A percentile compares a stretch with the other conserved stretches of the same genome.
Evolutionary conservation across 2,888 invertebrate genomes (phyloP).

Genomic region (Hirtodrosophila confusa): DNA sequence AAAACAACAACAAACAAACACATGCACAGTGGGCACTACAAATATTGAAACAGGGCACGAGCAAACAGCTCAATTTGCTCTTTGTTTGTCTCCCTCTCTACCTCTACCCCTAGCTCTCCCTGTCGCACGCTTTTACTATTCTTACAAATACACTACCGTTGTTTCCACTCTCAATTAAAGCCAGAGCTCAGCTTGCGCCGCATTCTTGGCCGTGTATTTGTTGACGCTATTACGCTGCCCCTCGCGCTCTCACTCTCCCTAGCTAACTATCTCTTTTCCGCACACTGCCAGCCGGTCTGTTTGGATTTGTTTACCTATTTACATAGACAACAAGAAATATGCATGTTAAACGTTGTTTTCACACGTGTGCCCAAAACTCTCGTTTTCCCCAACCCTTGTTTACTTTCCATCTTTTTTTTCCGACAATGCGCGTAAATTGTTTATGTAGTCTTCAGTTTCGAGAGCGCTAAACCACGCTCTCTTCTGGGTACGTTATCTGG

Average conservation of each 20-base stretch:
- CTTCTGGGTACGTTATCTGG: too few relatives aligned
- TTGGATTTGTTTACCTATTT: slow-evolving; percentile 70
- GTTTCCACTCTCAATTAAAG: slow-evolving; percentile 64
- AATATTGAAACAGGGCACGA: slow-evolving; percentile 44
- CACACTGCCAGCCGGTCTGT: slow-evolving; percentile 1
- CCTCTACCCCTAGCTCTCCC: neutral
- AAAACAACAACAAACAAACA: slow-evolving; percentile 35
- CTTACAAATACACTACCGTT: slow-evolving; percentile 24
- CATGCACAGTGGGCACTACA: slow-evolving; percentile 47
- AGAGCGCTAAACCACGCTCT: slow-evolving; percentile 6
- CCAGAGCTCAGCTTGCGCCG: slow-evolving; percentile 16
- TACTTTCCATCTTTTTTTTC: slow-evolving; percentile 45
- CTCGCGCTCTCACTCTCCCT: slow-evolving; percentile 18
- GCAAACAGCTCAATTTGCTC: slow-evolving; percentile 47
- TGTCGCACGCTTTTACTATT: slow-evolving; percentile 27
- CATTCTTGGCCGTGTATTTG: slow-evolving; percentile 47
- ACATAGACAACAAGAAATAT: slow-evolving; percentile 67
- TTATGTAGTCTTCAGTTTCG: slow-evolving; percentile 44
- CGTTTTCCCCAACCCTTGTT: slow-evolving; percentile 31
- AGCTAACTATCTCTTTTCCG: neutral
- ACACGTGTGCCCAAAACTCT: slow-evolving; percentile 61
- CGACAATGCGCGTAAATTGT: slow-evolving; percentile 59
- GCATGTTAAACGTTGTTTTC: slow-evolving; percentile 53
- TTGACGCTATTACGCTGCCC: neutral
- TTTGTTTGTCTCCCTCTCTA: slow-evolving; percentile 27